Conservation (phyloP, 1,140 invertebrate genomes). For the Heterodera carotae region DNA sequence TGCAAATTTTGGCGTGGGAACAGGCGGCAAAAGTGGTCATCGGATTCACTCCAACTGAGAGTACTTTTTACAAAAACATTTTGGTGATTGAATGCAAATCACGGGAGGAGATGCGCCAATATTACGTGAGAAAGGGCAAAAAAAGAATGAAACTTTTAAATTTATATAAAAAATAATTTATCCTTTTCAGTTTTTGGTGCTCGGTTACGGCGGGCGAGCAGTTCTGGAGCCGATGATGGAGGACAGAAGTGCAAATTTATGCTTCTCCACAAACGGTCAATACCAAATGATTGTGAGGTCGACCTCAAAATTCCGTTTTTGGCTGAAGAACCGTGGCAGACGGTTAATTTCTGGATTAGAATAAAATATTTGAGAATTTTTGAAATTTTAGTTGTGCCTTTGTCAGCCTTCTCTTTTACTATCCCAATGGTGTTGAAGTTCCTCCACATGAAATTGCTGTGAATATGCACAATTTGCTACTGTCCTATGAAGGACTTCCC, state of each 20-base stretch:
- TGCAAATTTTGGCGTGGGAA: slow-evolving; percentile 12
- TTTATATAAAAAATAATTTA: too few relatives aligned
- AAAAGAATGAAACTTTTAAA: too few relatives aligned
- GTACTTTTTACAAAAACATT: not conserved
- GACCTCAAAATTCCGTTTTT: slow-evolving; percentile 10
- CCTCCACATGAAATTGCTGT: slow-evolving; percentile 10
- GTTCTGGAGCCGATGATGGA: slow-evolving; percentile 7
- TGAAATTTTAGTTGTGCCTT: slow-evolving; percentile 2
- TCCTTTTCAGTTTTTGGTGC: slow-evolving; percentile 11
- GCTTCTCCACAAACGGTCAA: slow-evolving; percentile 24
- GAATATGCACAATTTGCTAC: slow-evolving; percentile 5
- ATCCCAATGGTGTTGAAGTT: not conserved
- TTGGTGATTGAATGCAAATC: slow-evolving; percentile 5
- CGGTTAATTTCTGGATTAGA: not conserved
- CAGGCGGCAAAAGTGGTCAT: slow-evolving; percentile 13
- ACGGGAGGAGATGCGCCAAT: not conserved
- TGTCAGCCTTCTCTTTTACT: slow-evolving; percentile 16
- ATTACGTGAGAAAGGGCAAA: slow-evolving; percentile 5
- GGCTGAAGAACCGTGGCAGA: slow-evolving; percentile 15
- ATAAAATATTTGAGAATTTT: not conserved
- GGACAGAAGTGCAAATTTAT: not conserved
- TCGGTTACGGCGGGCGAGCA: slow-evolving; percentile 17
- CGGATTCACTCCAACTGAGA: not conserved
- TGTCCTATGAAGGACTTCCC: not conserved
- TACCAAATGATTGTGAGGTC: slow-evolving; percentile 22